Evolutionary conservation across 2,888 invertebrate species (phyloP).

Genomic region (Apodemia duryi): DNA sequence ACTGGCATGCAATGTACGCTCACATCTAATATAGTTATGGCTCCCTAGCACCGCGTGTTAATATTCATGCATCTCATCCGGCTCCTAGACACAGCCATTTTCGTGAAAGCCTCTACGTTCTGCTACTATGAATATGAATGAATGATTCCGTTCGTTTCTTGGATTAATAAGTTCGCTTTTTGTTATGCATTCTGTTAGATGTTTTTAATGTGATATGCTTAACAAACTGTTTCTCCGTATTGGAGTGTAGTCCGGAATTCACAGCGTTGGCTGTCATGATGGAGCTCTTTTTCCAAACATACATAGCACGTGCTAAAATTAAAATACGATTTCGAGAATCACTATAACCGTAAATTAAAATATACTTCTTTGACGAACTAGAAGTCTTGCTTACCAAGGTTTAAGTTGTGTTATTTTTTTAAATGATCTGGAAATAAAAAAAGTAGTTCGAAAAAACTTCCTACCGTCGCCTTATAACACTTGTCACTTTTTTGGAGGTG

Average conservation of each 20-base stretch:
- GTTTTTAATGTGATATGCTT: slow-evolving; percentile 15
- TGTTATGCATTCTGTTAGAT: slow-evolving; percentile 35
- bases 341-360: no score
- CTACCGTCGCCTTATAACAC: no score
- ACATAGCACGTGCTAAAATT: no score
- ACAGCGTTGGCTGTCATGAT: background rate
- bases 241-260: background rate
- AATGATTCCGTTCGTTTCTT: slow-evolving; percentile 67
- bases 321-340: no score
- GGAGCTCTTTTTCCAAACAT: background rate
- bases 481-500: no score
- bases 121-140: slow-evolving; percentile 74
- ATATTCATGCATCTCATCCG: slow-evolving; percentile 77
- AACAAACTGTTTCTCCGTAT: slow-evolving; percentile 18
- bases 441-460: no score
- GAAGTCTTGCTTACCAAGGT: no score
- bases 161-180: slow-evolving; percentile 51
- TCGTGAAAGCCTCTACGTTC: slow-evolving; percentile 68
- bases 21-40: slow-evolving; percentile 72
- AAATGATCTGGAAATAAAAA: no score
- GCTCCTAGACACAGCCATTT: slow-evolving; percentile 70
- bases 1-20: slow-evolving; percentile 64
- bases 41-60: slow-evolving; percentile 67
- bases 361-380: no score
- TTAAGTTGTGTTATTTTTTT: no score